Base-by-base conservation (phyloP, 2,888 invertebrate genomes). In the Lordiphosa fenestrarum region DNA sequence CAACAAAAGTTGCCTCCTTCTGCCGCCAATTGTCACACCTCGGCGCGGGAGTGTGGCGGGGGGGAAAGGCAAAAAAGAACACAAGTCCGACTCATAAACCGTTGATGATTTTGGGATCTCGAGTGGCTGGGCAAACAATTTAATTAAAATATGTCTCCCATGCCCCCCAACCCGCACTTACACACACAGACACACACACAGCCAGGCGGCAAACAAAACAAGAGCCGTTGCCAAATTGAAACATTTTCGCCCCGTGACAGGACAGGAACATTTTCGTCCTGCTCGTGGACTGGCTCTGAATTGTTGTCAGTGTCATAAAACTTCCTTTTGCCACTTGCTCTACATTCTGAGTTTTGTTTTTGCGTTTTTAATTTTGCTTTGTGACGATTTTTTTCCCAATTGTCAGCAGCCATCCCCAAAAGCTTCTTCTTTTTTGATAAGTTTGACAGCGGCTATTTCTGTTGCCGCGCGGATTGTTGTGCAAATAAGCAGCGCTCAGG, bases 241-340 rank as follows among this genome's bases (percentile, higher is more conserved):
- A 84, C 76, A 77, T 84, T 77, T 68, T 56, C 33, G 66, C 46
- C 50, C 66, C 66, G 66, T 63, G 63, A 65, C 63, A 63, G 25
- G 44, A 15, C 44, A 10, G 30, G 44, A 44, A 25, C 33, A 44
- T 44, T 44, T 44, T 44, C 44, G 65, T 56, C 46, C 62, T 63
- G 44, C 49, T 35, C 44, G 50, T 23, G 15, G 37, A 13, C 25
- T 37, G 25, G n/a, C 25, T 23, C 30, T 30, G 30, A 10, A 25
- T 23, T 59, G 61, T 64, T 72, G 83, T 75, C 72, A 67, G 69
- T 83, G 81, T 72, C 81, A 80, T 75, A 83, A 72, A 77, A 77
- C 84, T 80, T 77, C 72, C 74, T 83, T 76, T 81, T 80, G 81
- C 84, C 81, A 83, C 81, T 77, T 83, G 84, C 81, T 77, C 76